phyloP scores from a whole-genome alignment of 2,797 vertebrate genomes.

The Ptychobarbus kaznakovi region DNA sequence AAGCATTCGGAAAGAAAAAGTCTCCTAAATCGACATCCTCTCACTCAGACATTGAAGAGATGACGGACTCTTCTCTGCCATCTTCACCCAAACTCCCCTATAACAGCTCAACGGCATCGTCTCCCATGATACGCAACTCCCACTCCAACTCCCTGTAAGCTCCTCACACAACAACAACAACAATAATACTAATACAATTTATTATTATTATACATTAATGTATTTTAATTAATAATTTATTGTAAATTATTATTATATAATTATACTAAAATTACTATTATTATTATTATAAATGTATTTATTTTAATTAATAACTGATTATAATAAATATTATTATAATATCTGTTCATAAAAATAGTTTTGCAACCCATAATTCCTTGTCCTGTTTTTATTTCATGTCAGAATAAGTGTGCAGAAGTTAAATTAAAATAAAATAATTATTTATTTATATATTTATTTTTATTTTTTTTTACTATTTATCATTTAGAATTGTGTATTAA shows the following conservation, averaged over 20 bases:
- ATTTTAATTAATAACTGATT: background rate
- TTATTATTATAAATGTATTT: background rate
- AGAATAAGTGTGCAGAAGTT: background rate
- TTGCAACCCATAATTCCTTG: background rate
- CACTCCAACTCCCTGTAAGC: slow-evolving; percentile 88
- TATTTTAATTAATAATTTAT: background rate
- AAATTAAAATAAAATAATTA: background rate
- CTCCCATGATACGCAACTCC: slow-evolving; percentile 78
- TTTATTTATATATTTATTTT: background rate
- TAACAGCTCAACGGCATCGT: slow-evolving; percentile 71
- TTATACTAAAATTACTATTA: background rate
- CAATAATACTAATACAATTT: background rate
- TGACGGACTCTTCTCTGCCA: slow-evolving; percentile 84
- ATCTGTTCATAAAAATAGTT: background rate
- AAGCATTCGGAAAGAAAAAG: slow-evolving; percentile 92
- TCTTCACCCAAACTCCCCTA: slow-evolving; percentile 85
- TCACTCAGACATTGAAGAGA: slow-evolving; percentile 89
- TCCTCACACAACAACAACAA: background rate
- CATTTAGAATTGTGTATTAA: background rate
- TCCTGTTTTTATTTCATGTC: background rate
- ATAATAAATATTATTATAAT: background rate
- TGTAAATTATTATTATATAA: background rate
- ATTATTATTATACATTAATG: background rate
- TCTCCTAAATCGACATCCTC: slow-evolving; percentile 86
- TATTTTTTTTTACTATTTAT: background rate